These are phyloP conservation scores for Lepas anatifera DNA, from an alignment of 2,888 invertebrate species.

Conservation along the genomic window DNA sequence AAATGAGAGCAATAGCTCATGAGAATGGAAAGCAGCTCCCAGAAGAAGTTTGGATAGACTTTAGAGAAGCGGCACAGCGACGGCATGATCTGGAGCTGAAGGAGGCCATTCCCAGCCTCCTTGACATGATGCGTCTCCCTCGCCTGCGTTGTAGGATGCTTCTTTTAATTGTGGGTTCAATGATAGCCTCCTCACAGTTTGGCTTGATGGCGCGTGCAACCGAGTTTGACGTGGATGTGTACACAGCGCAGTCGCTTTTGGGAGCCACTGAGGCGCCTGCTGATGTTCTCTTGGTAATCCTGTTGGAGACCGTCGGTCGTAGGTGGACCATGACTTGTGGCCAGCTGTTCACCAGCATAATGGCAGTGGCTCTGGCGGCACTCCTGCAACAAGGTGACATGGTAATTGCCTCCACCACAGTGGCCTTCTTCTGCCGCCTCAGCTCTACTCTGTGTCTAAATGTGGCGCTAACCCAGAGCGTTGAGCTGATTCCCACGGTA, in stretches of 20 bases:
- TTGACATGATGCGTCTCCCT: not conserved
- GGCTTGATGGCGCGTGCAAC: slow-evolving; percentile 55
- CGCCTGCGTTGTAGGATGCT: not conserved
- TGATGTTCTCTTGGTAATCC: slow-evolving; percentile 19
- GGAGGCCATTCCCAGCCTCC: not conserved
- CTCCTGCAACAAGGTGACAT: not conserved
- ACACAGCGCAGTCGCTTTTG: slow-evolving; percentile 19
- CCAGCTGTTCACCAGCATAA: not conserved
- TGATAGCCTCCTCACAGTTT: not conserved
- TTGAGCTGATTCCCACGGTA: slow-evolving; percentile 22
- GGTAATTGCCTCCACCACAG: not conserved
- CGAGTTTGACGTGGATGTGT: slow-evolving; percentile 40
- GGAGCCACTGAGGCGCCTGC: slow-evolving; percentile 21
- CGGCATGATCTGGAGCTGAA: not conserved
- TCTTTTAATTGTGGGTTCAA: not conserved
- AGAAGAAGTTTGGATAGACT: slow-evolving; percentile 57
- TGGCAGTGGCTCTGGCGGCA: not conserved
- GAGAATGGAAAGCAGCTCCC: slow-evolving; percentile 64
- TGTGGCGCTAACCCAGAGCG: slow-evolving; percentile 16
- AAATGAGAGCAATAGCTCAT: slow-evolving; percentile 64
- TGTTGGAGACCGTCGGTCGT: slow-evolving; percentile 19
- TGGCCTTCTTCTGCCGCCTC: slow-evolving; percentile 20
- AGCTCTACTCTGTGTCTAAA: slow-evolving; percentile 20
- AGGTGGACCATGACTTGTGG: slow-evolving; percentile 13
- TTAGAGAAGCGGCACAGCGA: slow-evolving; percentile 43